Base-by-base conservation (phyloP, 1,140 invertebrate species). In the Teleopsis dalmanni region DNA sequence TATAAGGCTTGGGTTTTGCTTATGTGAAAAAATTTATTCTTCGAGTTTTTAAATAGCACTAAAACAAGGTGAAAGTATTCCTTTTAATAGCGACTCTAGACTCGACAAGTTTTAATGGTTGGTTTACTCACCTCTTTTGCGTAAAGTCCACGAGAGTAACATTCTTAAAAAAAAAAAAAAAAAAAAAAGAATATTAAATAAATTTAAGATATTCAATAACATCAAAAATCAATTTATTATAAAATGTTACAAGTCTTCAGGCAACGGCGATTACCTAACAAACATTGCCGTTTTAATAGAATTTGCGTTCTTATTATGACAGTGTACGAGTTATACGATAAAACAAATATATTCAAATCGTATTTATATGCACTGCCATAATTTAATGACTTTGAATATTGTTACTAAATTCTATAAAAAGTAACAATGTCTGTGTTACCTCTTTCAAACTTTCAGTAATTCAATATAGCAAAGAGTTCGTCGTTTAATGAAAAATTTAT, bases 11-110 rank as follows among this genome's bases (percentile, higher is more conserved):
- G 58, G 65, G 60, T 68, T 65, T 57, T 68, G 65, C 65, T 68
- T 68, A 65, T 42, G 59, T 51, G 56, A 63, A 67, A 56, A 51
- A 33, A 51, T 36, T 65, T 65, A 18, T 13, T 68, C 56, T 68
- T 29, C 62, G 65, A 68, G 38, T 58, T 61, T 49, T 48, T 57
- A 60, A 62, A 62, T 65, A 67, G 64, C 64, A 67, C 64, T 67
- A 64, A 58, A 53, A 59, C 64, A 67, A 66, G 61, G 59, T 18
- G 57, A 47, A 13, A 38, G 8, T 44, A 38, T 46, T 67, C 64
- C 67, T 59, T 59, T 57, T 54, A 67, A 60, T 62, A 67, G 64
- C 64, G 64, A 67, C 48, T 49, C 48, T 44, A 34, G 33, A 33
- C 46, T 47, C 46, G 31, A 25, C 21, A 33, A 4, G 7, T 19